Evolutionary conservation across 1,140 invertebrate genomes (phyloP), one percentile per base, ranked within the genome.

Genomic region (Drosophila rufa): DNA sequence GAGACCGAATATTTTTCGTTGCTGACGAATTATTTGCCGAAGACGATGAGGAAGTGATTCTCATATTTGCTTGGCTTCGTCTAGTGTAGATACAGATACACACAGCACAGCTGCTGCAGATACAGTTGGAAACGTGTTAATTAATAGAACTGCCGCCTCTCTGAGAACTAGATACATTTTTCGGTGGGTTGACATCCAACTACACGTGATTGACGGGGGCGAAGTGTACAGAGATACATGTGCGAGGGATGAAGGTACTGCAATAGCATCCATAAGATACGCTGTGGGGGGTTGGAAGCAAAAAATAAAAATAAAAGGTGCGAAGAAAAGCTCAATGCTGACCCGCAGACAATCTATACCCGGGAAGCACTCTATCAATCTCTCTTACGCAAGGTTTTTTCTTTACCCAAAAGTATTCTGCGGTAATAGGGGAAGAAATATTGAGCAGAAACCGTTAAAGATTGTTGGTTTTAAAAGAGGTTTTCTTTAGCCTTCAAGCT

Each of bases 1-100:
- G 43, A 64, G 50, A 38, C 33, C 40, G 40, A 71, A 59, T 48
- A 57, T 56, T 57, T 73, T 70, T 71, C 36, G 38, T 36, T 6
- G 53, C 36, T 43, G 69, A 71, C 67, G 67, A 73, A 60, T 50
- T 73, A 74, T 74, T 77, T 77, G 75, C 75, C 62, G 6, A 77
- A 77, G 33, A 77, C 76, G 33, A 77, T 77, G 74, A 77, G 55
- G 74, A 77, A 77, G 74, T 77, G 17, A 51, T 76, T 76, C 40
- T 68, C 42, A 50, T 58, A 50, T 66, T 58, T 73, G 67, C 46
- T 66, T 19, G 30, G 53, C 38, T 46, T 40, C 40, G 57, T 40
- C 51, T 65, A 33, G 56, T 25, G 56, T 61, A 51, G 22, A 27
- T 40, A 58, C 40, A 75, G 51, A 75, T 57, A 64, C 69, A 64